Percentiles rank a stretch among this genome's conserved stretches.
These are phyloP conservation scores for Chironomus tepperi DNA, from an alignment of 1,140 invertebrate genomes.

Conservation along the genomic window DNA sequence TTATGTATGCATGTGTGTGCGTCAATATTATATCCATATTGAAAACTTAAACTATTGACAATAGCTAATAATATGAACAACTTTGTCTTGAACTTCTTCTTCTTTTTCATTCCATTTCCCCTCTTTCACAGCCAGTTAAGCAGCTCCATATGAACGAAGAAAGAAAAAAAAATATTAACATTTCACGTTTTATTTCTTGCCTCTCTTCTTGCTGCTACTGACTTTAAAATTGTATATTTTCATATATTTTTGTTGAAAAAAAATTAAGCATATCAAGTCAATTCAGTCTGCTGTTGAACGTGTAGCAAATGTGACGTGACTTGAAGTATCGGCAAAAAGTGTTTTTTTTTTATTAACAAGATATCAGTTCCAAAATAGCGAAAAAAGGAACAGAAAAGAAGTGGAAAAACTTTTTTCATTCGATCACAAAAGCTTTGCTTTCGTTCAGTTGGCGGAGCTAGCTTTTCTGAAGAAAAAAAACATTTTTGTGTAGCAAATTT, in stretches of 20 bases:
- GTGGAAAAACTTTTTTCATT: conserved; percentile 5
- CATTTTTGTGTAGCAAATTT: background rate
- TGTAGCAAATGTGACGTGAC: conserved; percentile 17
- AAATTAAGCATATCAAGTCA: background rate
- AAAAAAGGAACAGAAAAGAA: background rate
- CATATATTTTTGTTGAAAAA: background rate
- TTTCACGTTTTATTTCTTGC: conserved; percentile 5
- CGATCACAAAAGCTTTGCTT: background rate
- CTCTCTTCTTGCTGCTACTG: background rate
- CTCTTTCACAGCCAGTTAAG: background rate
- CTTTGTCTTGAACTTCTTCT: background rate
- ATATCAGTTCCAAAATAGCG: background rate
- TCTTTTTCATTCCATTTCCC: background rate
- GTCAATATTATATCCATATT: background rate
- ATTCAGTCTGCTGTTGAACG: background rate
- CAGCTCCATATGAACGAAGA: background rate
- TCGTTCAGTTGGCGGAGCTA: no score
- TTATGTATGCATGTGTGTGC: background rate
- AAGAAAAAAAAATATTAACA: conserved; percentile 17
- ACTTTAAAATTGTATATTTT: background rate
- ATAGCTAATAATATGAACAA: background rate
- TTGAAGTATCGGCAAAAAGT: background rate
- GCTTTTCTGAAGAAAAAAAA: background rate
- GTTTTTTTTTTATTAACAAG: background rate
- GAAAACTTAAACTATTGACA: background rate